These are phyloP conservation scores for Phymorhynchus buccinoides DNA, from an alignment of 1,140 invertebrate species.

Conservation along the genomic window DNA sequence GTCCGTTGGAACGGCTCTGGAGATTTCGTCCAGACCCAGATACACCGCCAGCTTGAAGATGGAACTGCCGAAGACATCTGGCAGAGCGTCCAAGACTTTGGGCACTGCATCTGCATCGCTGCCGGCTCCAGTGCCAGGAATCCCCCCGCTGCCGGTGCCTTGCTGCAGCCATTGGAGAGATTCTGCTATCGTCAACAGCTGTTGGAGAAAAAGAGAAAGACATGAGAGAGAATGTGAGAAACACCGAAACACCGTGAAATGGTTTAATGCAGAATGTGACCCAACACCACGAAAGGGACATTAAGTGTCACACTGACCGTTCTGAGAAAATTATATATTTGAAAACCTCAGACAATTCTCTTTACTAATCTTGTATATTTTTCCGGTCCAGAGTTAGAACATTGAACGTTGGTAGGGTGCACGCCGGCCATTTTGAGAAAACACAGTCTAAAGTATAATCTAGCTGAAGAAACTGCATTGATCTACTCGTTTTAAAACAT, in stretches of 20 bases:
- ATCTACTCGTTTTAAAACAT: too few relatives aligned
- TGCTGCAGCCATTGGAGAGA: slow-evolving; percentile 29
- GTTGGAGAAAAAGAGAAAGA: slow-evolving; percentile 52
- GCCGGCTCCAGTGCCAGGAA: not conserved
- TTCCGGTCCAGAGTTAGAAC: too few relatives aligned
- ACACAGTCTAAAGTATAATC: too few relatives aligned
- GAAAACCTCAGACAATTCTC: slow-evolving; percentile 40
- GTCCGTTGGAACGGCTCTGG: not conserved
- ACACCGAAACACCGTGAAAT: not conserved
- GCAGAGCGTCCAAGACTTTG: slow-evolving; percentile 35
- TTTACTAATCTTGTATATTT: too few relatives aligned
- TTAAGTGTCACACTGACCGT: too few relatives aligned
- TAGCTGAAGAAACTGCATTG: too few relatives aligned
- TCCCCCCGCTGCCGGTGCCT: slow-evolving; percentile 35
- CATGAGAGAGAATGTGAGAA: slow-evolving; percentile 50
- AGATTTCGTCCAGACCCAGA: slow-evolving; percentile 24
- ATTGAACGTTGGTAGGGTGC: too few relatives aligned
- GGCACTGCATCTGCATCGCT: too few relatives aligned
- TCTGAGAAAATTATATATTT: too few relatives aligned
- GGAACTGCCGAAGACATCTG: slow-evolving; percentile 40
- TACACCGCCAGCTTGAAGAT: slow-evolving; percentile 50
- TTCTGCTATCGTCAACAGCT: slow-evolving; percentile 30
- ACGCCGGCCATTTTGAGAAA: too few relatives aligned
- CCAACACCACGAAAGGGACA: too few relatives aligned
- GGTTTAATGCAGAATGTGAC: too few relatives aligned